These are phyloP conservation scores for Myripristis jacobus DNA, from an alignment of 2,797 vertebrate genomes.

Conservation along the genomic window DNA sequence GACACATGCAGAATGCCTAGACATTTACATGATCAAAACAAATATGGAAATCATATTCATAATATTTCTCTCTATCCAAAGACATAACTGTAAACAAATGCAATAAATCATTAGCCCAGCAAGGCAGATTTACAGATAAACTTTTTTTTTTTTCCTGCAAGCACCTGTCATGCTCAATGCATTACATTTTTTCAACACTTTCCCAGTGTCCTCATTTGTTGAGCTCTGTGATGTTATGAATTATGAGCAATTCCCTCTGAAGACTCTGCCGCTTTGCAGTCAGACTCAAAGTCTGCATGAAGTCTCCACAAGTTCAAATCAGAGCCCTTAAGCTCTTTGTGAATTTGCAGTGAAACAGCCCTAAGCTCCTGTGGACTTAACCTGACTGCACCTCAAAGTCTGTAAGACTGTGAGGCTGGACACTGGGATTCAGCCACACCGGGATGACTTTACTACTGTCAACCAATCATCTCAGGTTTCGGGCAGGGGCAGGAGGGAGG, in stretches of 20 bases:
- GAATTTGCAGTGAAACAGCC: conserved; percentile 17
- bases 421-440: conserved; percentile 25
- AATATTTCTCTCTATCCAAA: too few species aligned
- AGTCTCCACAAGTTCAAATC: neutral
- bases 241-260: neutral
- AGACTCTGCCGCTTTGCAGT: neutral
- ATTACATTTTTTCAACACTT: neutral
- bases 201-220: neutral
- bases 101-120: too few species aligned
- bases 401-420: neutral
- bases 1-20: too few species aligned
- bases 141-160: too few species aligned
- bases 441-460: conserved; percentile 7
- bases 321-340: neutral
- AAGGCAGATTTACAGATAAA: too few species aligned
- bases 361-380: neutral
- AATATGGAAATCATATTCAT: too few species aligned
- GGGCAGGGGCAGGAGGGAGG: neutral
- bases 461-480: conserved; percentile 15
- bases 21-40: too few species aligned
- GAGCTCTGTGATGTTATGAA: too few species aligned
- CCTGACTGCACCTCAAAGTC: neutral
- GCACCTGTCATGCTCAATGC: neutral
- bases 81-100: too few species aligned
- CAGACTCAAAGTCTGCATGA: neutral